Base-by-base conservation (phyloP, 2,797 vertebrate species). In the Oceanodroma leucorhoa region DNA sequence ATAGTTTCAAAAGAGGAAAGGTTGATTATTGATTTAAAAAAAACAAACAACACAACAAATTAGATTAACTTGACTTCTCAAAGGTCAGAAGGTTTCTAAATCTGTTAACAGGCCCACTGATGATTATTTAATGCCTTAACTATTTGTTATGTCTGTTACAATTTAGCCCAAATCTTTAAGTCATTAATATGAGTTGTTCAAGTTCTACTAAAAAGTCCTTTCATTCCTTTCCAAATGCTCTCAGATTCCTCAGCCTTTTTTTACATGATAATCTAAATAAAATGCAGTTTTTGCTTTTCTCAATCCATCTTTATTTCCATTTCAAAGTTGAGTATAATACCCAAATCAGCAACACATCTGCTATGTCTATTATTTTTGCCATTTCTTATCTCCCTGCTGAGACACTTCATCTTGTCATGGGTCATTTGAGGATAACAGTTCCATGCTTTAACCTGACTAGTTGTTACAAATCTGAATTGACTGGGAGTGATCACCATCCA, bases 121-220 rank as follows among this genome's bases (percentile, higher is more conserved):
- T 88, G 87, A 92, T 96, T 96, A 93, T 96, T 96, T 96, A 95
- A 96, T 94, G 77, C 77, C 54, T 80, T 94, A 95, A 94, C 87
- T 96, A 95, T 96, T 97, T 94, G 85, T 91, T 96, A 93, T 90
- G 91, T 93, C 94, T 96, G 89, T 94, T 95, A 84, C 69, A 93
- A 90, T 93, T 93, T 87, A 93, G 60, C 60, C 40, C 65, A 77
- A 97, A 94, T 90, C 94, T 97, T 97, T 95, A 94, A 93, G 94
- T 94, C 93, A 97, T 97, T 97, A 95, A 94, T 94, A 83, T 29
- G 26, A 54, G 79, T 90, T 89, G 71, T 94, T 90, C 80, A 90
- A 94, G 36, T 81, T 89, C 90, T 90, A 41, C 69, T 84, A 60
- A 73, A 92, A 87, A 58, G 34, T 75, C 24, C 60, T 97, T 97